Percentiles rank a stretch among this genome's conserved stretches.
Conservation (phyloP, 2,888 invertebrate species). For the Rhogogaster chlorosoma region DNA sequence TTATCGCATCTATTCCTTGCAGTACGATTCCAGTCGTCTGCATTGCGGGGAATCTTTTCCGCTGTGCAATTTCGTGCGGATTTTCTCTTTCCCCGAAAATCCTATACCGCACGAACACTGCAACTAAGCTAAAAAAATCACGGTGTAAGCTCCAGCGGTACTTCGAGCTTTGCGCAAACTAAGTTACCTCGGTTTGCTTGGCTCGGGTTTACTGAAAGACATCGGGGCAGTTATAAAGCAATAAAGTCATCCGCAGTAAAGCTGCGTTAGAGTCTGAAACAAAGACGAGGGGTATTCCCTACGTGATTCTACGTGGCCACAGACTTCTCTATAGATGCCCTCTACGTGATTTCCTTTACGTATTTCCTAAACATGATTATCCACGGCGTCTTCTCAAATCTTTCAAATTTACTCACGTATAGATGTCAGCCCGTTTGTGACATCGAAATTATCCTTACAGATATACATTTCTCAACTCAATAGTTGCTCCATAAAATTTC, state of each 20-base stretch:
- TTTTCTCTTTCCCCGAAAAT: background rate
- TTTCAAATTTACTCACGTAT: background rate
- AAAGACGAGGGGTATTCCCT: background rate
- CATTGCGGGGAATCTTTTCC: background rate
- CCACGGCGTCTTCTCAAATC: background rate
- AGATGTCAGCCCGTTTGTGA: background rate
- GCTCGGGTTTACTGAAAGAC: constrained; percentile 36
- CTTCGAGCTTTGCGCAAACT: constrained; percentile 42
- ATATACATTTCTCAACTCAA: background rate
- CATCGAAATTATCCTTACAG: background rate
- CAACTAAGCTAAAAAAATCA: background rate
- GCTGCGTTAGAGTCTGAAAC: constrained; percentile 9
- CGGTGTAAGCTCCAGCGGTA: background rate
- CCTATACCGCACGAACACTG: background rate
- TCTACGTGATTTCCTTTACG: background rate
- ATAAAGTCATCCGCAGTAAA: constrained; percentile 44
- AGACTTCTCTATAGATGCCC: background rate
- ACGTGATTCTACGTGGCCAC: background rate
- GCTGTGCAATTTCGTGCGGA: background rate
- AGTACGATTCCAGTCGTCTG: background rate
- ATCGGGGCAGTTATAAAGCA: constrained; percentile 42
- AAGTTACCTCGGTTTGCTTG: constrained; percentile 32
- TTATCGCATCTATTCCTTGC: background rate
- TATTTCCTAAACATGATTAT: background rate
- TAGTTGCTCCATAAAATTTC: background rate